These are phyloP conservation scores for Hypsopygia costalis DNA, from an alignment of 2,888 invertebrate genomes.

Conservation along the genomic window DNA sequence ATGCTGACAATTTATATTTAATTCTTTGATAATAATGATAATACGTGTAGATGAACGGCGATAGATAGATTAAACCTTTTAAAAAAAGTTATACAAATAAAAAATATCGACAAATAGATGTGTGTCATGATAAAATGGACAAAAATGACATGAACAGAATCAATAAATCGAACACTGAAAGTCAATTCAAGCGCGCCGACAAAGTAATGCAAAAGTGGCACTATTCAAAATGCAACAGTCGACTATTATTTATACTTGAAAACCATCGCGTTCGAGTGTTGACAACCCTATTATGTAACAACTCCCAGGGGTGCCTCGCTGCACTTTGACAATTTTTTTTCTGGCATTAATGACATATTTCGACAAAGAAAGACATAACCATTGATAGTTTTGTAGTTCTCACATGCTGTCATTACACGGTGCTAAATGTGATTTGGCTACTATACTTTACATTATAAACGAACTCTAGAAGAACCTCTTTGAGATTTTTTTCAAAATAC, in stretches of 20 bases:
- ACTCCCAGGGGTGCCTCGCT: constrained; percentile 62
- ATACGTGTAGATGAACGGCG: too few species aligned
- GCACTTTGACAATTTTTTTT: constrained; percentile 59
- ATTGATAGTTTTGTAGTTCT: constrained; percentile 61
- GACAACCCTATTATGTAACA: constrained; percentile 75
- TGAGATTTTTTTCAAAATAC: too few species aligned
- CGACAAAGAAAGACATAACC: constrained; percentile 71
- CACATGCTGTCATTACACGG: constrained; percentile 73
- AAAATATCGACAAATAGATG: constrained; percentile 12
- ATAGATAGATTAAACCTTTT: too few species aligned
- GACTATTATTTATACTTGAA: constrained; percentile 73
- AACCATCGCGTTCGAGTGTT: constrained; percentile 65
- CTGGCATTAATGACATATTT: constrained; percentile 68
- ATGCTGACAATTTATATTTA: too few species aligned
- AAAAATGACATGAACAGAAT: constrained; percentile 38
- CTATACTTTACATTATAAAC: constrained; percentile 2
- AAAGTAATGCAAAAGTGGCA: constrained; percentile 50
- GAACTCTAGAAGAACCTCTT: too few species aligned
- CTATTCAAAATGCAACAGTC: constrained; percentile 45
- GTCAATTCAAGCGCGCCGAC: constrained; percentile 62
- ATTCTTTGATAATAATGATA: too few species aligned
- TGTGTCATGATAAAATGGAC: constrained; percentile 13
- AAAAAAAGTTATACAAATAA: too few species aligned
- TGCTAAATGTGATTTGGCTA: constrained; percentile 49
- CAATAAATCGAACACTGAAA: constrained; percentile 54